Base-by-base conservation (phyloP, 1,140 invertebrate genomes). In the Pentalonia nigronervosa region DNA sequence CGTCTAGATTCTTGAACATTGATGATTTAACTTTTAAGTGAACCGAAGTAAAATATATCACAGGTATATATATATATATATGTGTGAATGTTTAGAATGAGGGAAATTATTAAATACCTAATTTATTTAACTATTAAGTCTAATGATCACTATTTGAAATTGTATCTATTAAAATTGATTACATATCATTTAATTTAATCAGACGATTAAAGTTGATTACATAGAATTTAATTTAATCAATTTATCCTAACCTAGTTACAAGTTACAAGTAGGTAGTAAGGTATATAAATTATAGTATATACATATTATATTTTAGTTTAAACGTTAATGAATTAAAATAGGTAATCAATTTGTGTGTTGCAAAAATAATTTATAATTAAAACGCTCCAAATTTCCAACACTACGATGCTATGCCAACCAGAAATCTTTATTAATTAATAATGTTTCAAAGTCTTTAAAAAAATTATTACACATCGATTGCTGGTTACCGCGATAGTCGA, bases 21-120 rank as follows among this genome's bases (percentile, higher is more conserved):
- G 83, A 84, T 41, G 83, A 84, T 84, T 25, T 84, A 83, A 36
- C 81, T 36, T 83, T 83, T 83, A 83, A 83, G 81, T 83, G 81
- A 36, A 23, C 81, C 17, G 0, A 17, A 17, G 81, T 83, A 83
- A 83, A 41, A 83, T 83, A 83, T 83, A 36, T 41, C 81, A 83
- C 34, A 41, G 7, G 34, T 41, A 41, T 41, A 41, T 41, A 23
- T 7, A 34, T 30, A 14, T n/a, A 76, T 76, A 76, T 34, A 76
- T 76, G 60, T 76, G 60, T 76, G 60, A 76, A 76, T 76, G 60
- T n/a, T 4, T 30, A 76, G n/a, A 34, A 34, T 3, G 60, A 76
- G 60, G 60, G n/a, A 76, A 76, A n/a, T 76, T 76, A 76, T 76
- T 17, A 76, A 76, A 76, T 76, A n/a, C 60, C 60, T 76, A 76